phyloP scores from a whole-genome alignment of 2,113 vertebrate species.

The Dryoscopus gambensis region DNA sequence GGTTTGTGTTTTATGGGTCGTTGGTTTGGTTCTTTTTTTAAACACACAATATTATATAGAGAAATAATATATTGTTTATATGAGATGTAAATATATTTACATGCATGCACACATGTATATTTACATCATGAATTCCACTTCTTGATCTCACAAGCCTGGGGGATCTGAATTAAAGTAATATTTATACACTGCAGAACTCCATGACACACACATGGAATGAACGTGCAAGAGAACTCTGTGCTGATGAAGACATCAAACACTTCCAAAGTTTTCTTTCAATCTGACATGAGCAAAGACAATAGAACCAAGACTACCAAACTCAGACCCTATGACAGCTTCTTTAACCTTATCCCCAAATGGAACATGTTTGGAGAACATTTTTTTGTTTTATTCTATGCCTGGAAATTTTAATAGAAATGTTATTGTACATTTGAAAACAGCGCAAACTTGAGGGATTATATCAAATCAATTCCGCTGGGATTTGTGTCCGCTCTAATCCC shows the following conservation, averaged over 20 bases:
- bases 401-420: conserved; percentile 22
- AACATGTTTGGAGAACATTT: background rate
- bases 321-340: background rate
- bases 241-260: background rate
- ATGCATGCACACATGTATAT: background rate
- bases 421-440: conserved; percentile 50
- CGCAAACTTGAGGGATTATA: conserved; percentile 65
- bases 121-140: background rate
- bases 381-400: background rate
- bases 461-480: conserved; percentile 63
- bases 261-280: background rate
- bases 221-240: background rate
- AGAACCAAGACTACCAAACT: background rate
- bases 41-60: background rate
- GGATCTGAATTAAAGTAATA: background rate
- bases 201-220: background rate
- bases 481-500: conserved; percentile 59
- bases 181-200: background rate
- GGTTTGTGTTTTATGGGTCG: fast-evolving
- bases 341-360: background rate
- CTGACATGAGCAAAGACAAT: background rate
- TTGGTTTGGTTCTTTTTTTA: background rate
- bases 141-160: background rate
- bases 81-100: background rate
- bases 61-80: background rate